Conservation (phyloP, 1,140 invertebrate genomes). For the Bombus breviceps region DNA sequence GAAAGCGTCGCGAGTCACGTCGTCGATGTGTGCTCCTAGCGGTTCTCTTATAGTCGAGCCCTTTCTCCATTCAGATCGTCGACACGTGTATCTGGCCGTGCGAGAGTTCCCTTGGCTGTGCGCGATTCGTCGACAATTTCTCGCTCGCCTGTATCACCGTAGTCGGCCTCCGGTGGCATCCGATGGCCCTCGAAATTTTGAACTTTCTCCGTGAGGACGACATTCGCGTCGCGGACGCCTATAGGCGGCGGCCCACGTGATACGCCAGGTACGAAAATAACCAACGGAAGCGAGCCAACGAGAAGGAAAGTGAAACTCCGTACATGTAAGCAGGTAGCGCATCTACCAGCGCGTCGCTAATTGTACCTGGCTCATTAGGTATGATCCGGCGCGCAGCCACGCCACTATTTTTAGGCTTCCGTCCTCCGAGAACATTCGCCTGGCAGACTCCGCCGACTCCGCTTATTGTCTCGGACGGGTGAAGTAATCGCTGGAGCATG, state of each 20-base stretch:
- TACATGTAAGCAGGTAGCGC: conserved; percentile 16
- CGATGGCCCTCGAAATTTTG: conserved; percentile 63
- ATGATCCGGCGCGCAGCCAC: conserved; percentile 5
- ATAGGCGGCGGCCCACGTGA: conserved; percentile 9
- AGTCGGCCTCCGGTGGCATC: conserved; percentile 4
- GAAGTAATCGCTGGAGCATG: conserved; percentile 40
- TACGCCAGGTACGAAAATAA: conserved; percentile 63
- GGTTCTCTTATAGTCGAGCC: background rate
- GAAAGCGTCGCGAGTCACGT: conserved; percentile 15
- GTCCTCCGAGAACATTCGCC: background rate
- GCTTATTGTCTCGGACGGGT: background rate
- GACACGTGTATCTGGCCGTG: background rate
- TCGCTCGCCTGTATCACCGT: background rate
- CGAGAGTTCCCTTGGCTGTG: conserved; percentile 25
- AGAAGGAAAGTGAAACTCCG: conserved; percentile 79
- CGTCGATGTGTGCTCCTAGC: background rate
- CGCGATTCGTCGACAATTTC: conserved; percentile 22
- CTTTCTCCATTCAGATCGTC: conserved; percentile 26
- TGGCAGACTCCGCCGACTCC: background rate
- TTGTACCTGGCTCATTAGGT: conserved; percentile 54
- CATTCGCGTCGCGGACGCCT: conserved; percentile 10
- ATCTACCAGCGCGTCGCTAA: conserved; percentile 39
- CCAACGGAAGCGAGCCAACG: conserved; percentile 65
- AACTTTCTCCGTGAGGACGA: conserved; percentile 64
- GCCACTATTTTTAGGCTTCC: conserved; percentile 34